phyloP scores from a whole-genome alignment of 2,113 vertebrate species.

The Cyanoliseus patagonus region DNA sequence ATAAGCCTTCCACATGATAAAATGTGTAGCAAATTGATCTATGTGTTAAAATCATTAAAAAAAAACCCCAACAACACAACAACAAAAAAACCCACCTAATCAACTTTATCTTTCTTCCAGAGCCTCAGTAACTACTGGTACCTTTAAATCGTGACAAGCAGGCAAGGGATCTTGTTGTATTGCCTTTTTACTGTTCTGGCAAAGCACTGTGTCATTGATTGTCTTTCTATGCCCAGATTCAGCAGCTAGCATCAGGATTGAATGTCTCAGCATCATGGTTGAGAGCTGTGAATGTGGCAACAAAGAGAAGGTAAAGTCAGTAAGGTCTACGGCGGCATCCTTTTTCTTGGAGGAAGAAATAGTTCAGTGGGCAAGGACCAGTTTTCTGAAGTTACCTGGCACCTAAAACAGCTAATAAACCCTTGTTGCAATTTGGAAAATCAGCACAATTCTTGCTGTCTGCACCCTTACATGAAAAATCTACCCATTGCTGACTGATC shows the following conservation, averaged over 20 bases:
- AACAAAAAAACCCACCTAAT: background rate
- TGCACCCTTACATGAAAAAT: background rate
- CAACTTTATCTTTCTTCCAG: background rate
- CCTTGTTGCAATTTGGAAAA: background rate
- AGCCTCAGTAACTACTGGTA: background rate
- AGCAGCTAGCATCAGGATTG: background rate
- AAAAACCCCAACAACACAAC: background rate
- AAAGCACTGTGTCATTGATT: background rate
- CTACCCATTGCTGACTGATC: accelerated
- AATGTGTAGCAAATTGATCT: background rate
- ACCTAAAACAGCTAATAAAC: background rate
- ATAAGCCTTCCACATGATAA: background rate
- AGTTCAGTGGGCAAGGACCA: background rate
- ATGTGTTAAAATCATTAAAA: background rate
- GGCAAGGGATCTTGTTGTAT: background rate
- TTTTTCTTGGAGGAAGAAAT: background rate
- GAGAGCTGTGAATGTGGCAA: background rate
- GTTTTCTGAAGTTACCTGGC: background rate
- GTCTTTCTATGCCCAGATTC: background rate
- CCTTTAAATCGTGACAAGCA: background rate
- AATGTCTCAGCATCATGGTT: background rate
- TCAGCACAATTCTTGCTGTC: background rate
- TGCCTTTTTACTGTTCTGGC: background rate
- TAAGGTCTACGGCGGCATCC: background rate
- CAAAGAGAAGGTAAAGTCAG: background rate